Evolutionary conservation across 2,888 invertebrate genomes (phyloP).

Genomic region (Clanis bilineata): DNA sequence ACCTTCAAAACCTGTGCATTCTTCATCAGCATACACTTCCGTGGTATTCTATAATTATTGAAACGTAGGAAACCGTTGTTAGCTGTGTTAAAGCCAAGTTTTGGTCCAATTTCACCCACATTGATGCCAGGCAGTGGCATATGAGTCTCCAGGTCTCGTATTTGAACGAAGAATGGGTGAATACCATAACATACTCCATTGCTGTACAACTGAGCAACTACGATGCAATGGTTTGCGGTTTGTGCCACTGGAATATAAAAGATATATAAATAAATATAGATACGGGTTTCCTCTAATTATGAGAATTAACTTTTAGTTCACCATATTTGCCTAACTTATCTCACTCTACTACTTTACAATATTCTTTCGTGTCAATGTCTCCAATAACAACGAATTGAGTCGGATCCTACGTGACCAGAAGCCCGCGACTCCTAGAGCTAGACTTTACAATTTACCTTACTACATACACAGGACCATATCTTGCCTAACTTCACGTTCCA

Average conservation of each 20-base stretch:
- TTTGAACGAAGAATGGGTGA: constrained; percentile 94
- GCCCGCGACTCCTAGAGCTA: too few species aligned
- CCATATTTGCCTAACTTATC: too few species aligned
- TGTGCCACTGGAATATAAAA: constrained; percentile 88
- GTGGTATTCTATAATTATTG: constrained; percentile 91
- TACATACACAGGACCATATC: too few species aligned
- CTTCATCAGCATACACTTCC: constrained; percentile 95
- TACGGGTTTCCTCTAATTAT: too few species aligned
- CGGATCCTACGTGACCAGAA: too few species aligned
- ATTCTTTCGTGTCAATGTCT: too few species aligned
- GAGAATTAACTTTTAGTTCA: too few species aligned
- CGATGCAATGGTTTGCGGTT: constrained; percentile 93
- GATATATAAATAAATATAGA: too few species aligned
- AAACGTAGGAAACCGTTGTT: constrained; percentile 96
- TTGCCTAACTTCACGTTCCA: too few species aligned
- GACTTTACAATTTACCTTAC: too few species aligned
- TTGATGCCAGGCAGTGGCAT: constrained; percentile 91
- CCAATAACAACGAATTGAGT: too few species aligned
- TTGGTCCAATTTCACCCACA: constrained; percentile 96
- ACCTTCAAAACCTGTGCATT: constrained; percentile 88
- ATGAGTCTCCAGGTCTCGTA: constrained; percentile 92
- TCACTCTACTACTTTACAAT: too few species aligned
- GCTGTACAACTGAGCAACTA: constrained; percentile 93
- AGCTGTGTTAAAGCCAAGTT: constrained; percentile 92
- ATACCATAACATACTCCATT: constrained; percentile 90